Base-by-base conservation (phyloP, 2,113 vertebrate species). In the Diadophis punctatus region DNA sequence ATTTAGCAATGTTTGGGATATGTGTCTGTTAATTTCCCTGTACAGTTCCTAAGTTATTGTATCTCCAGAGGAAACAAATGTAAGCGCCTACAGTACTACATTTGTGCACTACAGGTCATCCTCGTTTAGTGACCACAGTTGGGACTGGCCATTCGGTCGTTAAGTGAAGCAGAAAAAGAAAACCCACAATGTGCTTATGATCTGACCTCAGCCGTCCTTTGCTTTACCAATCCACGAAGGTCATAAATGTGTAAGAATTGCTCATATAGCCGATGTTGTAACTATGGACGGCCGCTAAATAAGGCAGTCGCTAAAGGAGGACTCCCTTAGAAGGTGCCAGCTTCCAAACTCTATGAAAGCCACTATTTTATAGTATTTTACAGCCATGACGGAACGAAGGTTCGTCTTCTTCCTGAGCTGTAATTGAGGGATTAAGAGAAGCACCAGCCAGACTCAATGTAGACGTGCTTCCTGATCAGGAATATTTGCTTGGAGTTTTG, bases 391-490 rank as follows among this genome's bases (percentile, higher is more conserved):
- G 95, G 96, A 97, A 87, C 92, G 80, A 49, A 90, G 92, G 53
- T 39, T 14, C 48, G 56, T 93, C 92, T 93, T 93, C 93, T 95
- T 95, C 94, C 95, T 93, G 97, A 97, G 96, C 96, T 95, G 89
- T 91, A 0, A 0, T 10, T 43, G 85, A 89, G 91, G 87, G 22
- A 52, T 20, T 22, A 89, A 12, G 90, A 22, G 94, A 94, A 94
- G 95, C 93, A 93, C 95, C 95, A 95, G 90, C 94, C 55, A 22
- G 27, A 93, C 91, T 94, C 91, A 1, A 7, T n/a, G 74, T 86
- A 3, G 55, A 90, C 94, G 1, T 90, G 90, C 87, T 43, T 51
- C 39, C 88, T 88, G 92, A 53, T 49, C 0, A 55, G 30, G 63
- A 74, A 80, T 9, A 22, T 43, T 52, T 39, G 74, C n/a, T 27